Percentiles rank a stretch among this genome's conserved stretches.
Evolutionary conservation across 2,113 vertebrate genomes (phyloP).

Genomic region (Nothobranchius kuhntae): DNA sequence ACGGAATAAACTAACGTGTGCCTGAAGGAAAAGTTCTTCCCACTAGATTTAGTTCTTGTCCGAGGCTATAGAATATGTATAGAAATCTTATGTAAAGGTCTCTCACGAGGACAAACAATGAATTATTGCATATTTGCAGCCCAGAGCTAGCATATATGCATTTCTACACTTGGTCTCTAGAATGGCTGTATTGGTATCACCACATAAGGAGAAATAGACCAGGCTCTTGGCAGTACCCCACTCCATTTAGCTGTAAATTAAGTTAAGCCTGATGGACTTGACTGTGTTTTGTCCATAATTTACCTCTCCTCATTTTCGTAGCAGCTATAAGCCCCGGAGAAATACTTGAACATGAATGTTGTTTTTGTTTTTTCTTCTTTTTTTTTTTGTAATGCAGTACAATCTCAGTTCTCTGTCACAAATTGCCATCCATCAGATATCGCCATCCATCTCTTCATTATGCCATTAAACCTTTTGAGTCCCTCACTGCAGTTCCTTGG

Average conservation of each 20-base stretch:
- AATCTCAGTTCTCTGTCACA: conserved; percentile 17
- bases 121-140: conserved; percentile 48
- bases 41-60: conserved; percentile 22
- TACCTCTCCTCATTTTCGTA: conserved; percentile 37
- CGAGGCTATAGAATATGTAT: conserved; percentile 22
- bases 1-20: conserved; percentile 44
- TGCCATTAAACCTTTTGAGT: conserved; percentile 15
- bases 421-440: conserved; percentile 45
- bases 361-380: not conserved
- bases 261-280: conserved; percentile 38
- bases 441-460: conserved; percentile 49
- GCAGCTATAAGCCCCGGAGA: conserved; percentile 31
- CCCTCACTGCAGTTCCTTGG: conserved; percentile 11
- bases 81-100: conserved; percentile 27
- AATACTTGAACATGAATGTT: conserved; percentile 30
- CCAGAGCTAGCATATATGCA: conserved; percentile 18
- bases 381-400: conserved; percentile 9
- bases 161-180: conserved; percentile 18
- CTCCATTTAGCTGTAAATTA: conserved; percentile 39
- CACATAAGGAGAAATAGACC: conserved; percentile 21
- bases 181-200: conserved; percentile 5
- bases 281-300: conserved; percentile 41
- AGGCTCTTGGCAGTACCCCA: conserved; percentile 21
- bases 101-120: conserved; percentile 42
- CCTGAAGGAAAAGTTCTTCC: conserved; percentile 37